Base-by-base conservation (phyloP, 2,113 vertebrate species). In the Tetrax tetrax region DNA sequence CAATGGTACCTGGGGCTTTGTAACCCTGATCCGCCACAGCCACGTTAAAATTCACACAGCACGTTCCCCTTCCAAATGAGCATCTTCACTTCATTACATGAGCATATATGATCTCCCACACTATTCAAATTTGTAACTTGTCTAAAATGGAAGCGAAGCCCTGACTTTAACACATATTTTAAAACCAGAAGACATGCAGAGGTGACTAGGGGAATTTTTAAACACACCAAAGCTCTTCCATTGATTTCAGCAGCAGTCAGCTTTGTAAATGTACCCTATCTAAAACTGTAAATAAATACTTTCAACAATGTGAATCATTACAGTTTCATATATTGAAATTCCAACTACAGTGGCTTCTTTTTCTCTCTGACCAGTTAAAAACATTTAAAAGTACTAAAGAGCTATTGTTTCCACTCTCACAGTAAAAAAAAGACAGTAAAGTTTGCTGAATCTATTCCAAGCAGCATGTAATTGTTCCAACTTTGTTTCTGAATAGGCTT, bases 221-320 rank as follows among this genome's bases (percentile, higher is more conserved):
- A 93, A 64, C 47, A 76, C 79, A 51, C 15, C 0, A 1, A 70
- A 76, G 51, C 77, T 43, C 8, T 31, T 88, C 69, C 50, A 63
- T 53, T 64, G 94, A 77, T 83, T 92, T 80, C 72, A 74, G 72
- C 4, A 74, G 76, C 68, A 56, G 89, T 31, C 17, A 65, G 83
- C 64, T 92, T 76, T 59, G 68, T 81, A 38, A 29, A 90, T 87
- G 24, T n/a, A 54, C 53, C 31, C 75, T 33, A 7, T 90, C 89
- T 96, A 70, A 75, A 77, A 50, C 31, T 33, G 56, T 81, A 94
- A 79, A 90, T 79, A 85, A 89, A 88, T 79, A 57, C 91, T 94
- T 83, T 65, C 81, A 64, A 6, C 68, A 27, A 16, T 28, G 29
- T 69, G 70, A 90, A 63, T 87, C 69, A 81, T 22, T 86, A 66